These are phyloP conservation scores for Aphis gossypii DNA, from an alignment of 1,140 invertebrate genomes.

Conservation along the genomic window DNA sequence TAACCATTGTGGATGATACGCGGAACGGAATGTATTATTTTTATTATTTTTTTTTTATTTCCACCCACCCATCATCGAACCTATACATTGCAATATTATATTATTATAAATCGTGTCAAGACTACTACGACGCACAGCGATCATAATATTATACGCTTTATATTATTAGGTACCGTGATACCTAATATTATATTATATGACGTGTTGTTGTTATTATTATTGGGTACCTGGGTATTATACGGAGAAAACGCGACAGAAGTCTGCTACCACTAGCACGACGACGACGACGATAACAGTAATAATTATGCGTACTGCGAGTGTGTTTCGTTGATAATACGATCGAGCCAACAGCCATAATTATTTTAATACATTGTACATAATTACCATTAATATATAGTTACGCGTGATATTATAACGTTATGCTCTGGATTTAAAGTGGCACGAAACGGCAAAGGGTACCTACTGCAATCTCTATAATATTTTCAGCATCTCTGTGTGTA, in stretches of 20 bases:
- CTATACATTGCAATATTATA: neutral
- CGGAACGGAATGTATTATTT: constrained; percentile 54
- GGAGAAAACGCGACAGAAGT: neutral
- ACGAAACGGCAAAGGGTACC: neutral
- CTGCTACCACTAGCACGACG: neutral
- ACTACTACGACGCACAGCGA: neutral
- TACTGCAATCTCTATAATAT: neutral
- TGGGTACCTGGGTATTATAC: neutral
- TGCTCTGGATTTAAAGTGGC: neutral
- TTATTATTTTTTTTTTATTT: constrained; percentile 9
- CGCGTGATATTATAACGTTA: too few species aligned
- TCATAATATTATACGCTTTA: neutral
- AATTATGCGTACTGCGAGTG: neutral
- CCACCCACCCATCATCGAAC: neutral
- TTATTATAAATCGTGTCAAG: constrained; percentile 36
- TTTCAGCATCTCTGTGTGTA: neutral
- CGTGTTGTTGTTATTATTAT: neutral
- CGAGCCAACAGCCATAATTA: neutral
- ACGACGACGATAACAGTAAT: neutral
- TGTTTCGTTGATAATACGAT: neutral
- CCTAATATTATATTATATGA: neutral
- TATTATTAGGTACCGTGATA: neutral
- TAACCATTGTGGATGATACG: constrained; percentile 32
- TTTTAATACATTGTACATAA: too few species aligned
- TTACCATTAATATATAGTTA: too few species aligned